These are phyloP conservation scores for Paracyclopina nana DNA, from an alignment of 1,140 invertebrate genomes.

Conservation along the genomic window DNA sequence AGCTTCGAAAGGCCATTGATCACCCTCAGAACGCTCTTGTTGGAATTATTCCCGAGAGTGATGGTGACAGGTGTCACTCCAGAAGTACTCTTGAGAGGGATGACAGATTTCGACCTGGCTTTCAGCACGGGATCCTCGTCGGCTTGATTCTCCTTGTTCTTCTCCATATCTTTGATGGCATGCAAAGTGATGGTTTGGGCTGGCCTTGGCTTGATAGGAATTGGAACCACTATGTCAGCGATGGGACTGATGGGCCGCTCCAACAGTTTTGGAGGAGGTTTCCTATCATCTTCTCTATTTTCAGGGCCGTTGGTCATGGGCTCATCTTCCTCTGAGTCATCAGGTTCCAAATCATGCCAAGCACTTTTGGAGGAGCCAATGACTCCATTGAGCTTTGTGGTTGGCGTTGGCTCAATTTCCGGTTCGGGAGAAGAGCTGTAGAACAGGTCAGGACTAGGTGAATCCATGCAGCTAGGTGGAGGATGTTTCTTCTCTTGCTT, in stretches of 20 bases:
- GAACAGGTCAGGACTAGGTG: conserved; percentile 7
- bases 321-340: conserved; percentile 15
- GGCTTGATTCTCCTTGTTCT: conserved; percentile 20
- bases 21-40: conserved; percentile 27
- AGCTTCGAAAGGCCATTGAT: conserved; percentile 29
- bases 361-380: too few species aligned
- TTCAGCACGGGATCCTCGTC: not conserved
- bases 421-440: conserved; percentile 13
- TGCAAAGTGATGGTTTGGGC: conserved; percentile 4
- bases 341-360: conserved; percentile 14
- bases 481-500: conserved; percentile 4
- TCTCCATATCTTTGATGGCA: conserved; percentile 18
- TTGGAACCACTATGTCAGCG: not conserved
- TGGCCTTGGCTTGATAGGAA: conserved; percentile 17
- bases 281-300: conserved; percentile 19
- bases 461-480: not conserved
- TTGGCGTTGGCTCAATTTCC: not conserved
- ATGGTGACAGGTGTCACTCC: conserved; percentile 6
- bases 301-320: conserved; percentile 18
- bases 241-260: not conserved
- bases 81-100: not conserved
- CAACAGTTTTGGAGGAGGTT: not conserved
- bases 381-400: conserved; percentile 1
- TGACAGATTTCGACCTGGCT: conserved; percentile 6
- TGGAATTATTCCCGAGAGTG: not conserved